Evolutionary conservation across 92 coral and sea anemone species (phyloP).

Genomic region (Zoanthus gigantus): DNA sequence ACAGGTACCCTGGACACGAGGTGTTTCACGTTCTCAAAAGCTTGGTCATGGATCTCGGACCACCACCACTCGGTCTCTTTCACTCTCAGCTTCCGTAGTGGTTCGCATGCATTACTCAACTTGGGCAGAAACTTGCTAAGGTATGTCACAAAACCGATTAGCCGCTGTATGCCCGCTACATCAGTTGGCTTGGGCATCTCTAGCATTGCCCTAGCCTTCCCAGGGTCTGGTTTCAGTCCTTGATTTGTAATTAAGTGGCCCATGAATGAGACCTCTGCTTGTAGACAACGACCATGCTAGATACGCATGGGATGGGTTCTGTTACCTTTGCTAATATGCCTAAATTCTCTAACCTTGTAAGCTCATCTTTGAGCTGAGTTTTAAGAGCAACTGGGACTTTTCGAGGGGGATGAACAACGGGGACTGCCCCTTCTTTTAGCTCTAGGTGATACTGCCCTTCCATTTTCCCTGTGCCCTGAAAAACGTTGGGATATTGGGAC

Average conservation of each 20-base stretch:
- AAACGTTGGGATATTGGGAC: slow-evolving; percentile 42
- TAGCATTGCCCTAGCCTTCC: slow-evolving; percentile 37
- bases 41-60: not conserved
- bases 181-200: slow-evolving; percentile 61
- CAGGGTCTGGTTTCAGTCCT: slow-evolving; percentile 55
- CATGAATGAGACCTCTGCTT: slow-evolving; percentile 45
- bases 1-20: not conserved
- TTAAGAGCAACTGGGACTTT: slow-evolving; percentile 30
- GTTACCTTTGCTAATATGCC: slow-evolving; percentile 31
- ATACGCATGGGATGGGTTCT: slow-evolving; percentile 49
- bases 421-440: no score
- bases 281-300: slow-evolving; percentile 42
- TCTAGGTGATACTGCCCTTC: no score
- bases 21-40: not conserved
- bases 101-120: not conserved
- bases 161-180: slow-evolving; percentile 43
- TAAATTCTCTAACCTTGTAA: slow-evolving; percentile 20
- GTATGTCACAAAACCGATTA: no score
- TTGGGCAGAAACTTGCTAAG: no score
- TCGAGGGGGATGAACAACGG: no score
- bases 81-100: not conserved
- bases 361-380: slow-evolving; percentile 15
- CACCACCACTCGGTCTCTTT: not conserved
- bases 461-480: slow-evolving; percentile 28
- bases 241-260: slow-evolving; percentile 40